Evolutionary conservation across 2,888 invertebrate species (phyloP).

Genomic region (Chrysopilus asiliformis): DNA sequence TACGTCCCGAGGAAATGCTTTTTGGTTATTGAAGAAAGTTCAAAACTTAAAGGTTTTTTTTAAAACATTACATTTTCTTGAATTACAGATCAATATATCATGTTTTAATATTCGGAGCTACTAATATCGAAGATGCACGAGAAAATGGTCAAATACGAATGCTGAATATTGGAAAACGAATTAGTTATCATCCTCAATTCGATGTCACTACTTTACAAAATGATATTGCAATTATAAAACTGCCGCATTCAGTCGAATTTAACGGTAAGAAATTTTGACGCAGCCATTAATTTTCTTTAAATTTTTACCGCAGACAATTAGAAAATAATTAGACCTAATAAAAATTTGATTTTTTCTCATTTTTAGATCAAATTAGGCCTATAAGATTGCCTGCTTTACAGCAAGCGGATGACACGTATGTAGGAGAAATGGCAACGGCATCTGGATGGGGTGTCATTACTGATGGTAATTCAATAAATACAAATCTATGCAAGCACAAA

Average conservation of each 20-base stretch:
- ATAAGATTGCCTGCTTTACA: slow-evolving; percentile 20
- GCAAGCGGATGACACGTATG: slow-evolving; percentile 16
- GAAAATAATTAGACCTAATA: not conserved
- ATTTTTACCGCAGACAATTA: too few relatives aligned
- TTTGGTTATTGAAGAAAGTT: too few relatives aligned
- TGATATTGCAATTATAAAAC: slow-evolving; percentile 10
- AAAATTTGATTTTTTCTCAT: not conserved
- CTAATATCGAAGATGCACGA: slow-evolving; percentile 3
- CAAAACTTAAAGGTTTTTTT: too few relatives aligned
- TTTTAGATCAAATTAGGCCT: slow-evolving; percentile 21
- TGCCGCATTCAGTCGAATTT: slow-evolving; percentile 4
- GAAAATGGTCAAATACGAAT: slow-evolving; percentile 3
- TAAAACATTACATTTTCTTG: not conserved
- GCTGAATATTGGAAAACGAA: not conserved
- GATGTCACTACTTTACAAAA: not conserved
- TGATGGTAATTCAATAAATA: too few relatives aligned
- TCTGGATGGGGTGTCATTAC: slow-evolving; percentile 27
- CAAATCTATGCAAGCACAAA: too few relatives aligned
- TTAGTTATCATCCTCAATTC: slow-evolving; percentile 7
- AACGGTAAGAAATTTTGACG: slow-evolving; percentile 6
- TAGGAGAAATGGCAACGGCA: slow-evolving; percentile 18
- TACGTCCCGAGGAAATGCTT: too few relatives aligned
- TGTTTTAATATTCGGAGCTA: slow-evolving; percentile 8
- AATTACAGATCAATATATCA: slow-evolving; percentile 7
- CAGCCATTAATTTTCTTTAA: not conserved